Evolutionary conservation across 1,140 invertebrate species (phyloP).

Genomic region (Euschistus heros): DNA sequence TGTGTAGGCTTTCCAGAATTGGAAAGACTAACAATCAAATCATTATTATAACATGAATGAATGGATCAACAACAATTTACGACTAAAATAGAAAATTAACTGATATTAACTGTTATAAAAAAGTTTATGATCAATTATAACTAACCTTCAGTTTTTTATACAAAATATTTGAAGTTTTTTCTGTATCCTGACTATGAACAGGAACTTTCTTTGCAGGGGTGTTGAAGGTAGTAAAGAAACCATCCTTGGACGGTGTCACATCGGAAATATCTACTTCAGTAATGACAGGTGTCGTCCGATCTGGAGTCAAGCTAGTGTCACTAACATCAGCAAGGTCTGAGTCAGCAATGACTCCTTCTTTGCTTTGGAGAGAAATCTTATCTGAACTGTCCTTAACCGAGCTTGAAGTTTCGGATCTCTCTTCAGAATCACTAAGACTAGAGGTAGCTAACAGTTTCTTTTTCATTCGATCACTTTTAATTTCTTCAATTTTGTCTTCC

Average conservation of each 20-base stretch:
- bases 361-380: neutral
- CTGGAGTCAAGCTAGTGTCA: constrained; percentile 2
- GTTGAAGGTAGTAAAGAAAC: neutral
- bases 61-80: too few relatives aligned
- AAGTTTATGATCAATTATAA: neutral
- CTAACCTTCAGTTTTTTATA: neutral
- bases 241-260: constrained; percentile 9
- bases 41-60: too few relatives aligned
- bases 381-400: constrained; percentile 14
- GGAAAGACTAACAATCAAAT: too few relatives aligned
- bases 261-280: constrained; percentile 18
- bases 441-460: constrained; percentile 40
- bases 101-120: too few relatives aligned
- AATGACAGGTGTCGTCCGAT: neutral
- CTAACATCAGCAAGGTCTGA: constrained; percentile 11
- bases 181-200: neutral
- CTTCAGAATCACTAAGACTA: constrained; percentile 48
- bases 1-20: too few relatives aligned
- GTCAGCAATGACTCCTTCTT: constrained; percentile 1
- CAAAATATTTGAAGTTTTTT: neutral
- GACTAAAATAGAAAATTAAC: too few relatives aligned
- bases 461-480: constrained; percentile 38
- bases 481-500: constrained; percentile 48
- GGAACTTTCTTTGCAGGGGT: neutral
- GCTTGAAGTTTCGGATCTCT: constrained; percentile 29